These are phyloP conservation scores for Acronicta psi DNA, from an alignment of 2,888 invertebrate species.

Conservation along the genomic window DNA sequence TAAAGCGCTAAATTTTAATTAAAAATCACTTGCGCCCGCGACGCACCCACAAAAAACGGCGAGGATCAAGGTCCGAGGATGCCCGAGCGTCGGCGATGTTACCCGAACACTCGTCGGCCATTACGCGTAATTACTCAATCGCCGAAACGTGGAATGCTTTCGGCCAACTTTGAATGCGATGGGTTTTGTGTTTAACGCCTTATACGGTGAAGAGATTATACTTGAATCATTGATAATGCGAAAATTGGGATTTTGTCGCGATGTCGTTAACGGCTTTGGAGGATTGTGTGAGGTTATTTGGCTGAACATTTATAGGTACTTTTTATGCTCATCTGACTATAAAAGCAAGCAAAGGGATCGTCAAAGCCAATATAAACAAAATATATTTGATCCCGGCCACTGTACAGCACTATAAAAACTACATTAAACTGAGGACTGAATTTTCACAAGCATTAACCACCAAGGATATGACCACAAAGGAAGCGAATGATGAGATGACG, in stretches of 20 bases:
- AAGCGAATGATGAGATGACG: too few relatives aligned
- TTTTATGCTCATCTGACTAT: conserved; percentile 42
- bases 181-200: conserved; percentile 58
- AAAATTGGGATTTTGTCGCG: conserved; percentile 52
- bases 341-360: conserved; percentile 13
- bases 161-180: conserved; percentile 55
- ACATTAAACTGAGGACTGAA: background rate
- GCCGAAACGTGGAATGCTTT: conserved; percentile 70
- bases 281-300: conserved; percentile 40
- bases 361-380: conserved; percentile 19
- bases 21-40: conserved; percentile 74
- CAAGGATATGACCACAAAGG: too few relatives aligned
- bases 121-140: conserved; percentile 81
- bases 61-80: conserved; percentile 67
- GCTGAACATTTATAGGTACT: conserved; percentile 35
- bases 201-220: conserved; percentile 54
- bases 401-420: background rate
- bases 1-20: conserved; percentile 85
- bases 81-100: conserved; percentile 69
- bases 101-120: conserved; percentile 64
- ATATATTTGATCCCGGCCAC: conserved; percentile 7
- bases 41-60: conserved; percentile 69
- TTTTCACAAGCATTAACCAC: background rate
- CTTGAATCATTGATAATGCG: conserved; percentile 61
- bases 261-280: conserved; percentile 39